Conservation (phyloP, 1,140 invertebrate species). For the Elymnias hypermnestra region DNA sequence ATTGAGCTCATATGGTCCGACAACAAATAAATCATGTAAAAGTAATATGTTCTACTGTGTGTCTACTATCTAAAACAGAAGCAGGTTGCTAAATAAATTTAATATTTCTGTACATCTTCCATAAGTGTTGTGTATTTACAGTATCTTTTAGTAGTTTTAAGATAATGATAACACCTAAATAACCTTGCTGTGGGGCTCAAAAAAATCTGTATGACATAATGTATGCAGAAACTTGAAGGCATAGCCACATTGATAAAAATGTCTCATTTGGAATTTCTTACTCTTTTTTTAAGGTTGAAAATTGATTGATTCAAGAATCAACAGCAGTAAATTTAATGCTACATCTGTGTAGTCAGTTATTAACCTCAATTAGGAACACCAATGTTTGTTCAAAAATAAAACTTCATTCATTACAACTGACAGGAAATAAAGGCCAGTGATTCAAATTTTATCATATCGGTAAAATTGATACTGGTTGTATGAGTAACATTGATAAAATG, state of each 20-base stretch:
- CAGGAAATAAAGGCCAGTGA: constrained; percentile 32
- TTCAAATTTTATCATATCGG: constrained; percentile 31
- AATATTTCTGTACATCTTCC: too few species aligned
- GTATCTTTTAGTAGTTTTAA: neutral
- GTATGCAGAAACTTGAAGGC: neutral
- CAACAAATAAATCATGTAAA: too few species aligned
- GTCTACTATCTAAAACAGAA: too few species aligned
- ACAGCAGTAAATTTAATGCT: constrained; percentile 3
- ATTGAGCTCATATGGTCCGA: too few species aligned
- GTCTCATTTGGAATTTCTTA: neutral
- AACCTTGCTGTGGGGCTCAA: neutral
- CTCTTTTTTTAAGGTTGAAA: constrained; percentile 6
- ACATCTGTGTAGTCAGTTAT: constrained; percentile 24
- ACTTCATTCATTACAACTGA: constrained; percentile 28
- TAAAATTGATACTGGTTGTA: constrained; percentile 6
- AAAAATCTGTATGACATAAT: neutral
- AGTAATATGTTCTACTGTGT: too few species aligned
- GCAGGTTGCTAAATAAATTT: too few species aligned
- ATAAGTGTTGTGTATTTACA: neutral
- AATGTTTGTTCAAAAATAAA: constrained; percentile 42
- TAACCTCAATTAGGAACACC: constrained; percentile 45
- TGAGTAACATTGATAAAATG: constrained; percentile 17
- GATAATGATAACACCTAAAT: neutral
- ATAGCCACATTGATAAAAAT: neutral
- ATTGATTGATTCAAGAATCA: constrained; percentile 1